Base-by-base conservation (phyloP, 2,113 vertebrate genomes). In the Saguinus midas region DNA sequence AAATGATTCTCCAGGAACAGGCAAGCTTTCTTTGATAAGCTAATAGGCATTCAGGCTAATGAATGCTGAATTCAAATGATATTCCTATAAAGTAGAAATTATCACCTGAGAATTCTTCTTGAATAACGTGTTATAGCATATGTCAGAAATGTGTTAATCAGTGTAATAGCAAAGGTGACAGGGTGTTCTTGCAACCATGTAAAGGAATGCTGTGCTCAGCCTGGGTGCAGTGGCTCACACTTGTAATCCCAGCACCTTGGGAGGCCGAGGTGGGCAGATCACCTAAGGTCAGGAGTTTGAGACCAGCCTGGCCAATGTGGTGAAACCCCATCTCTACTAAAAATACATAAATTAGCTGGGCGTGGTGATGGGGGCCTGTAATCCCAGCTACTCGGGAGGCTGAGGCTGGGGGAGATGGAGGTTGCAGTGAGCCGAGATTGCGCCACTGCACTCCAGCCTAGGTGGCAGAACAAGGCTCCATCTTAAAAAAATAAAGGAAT, bases 101-200 rank as follows among this genome's bases (percentile, higher is more conserved):
- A 91, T 78, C 88, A 96, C 90, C 96, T 91, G 64, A 70, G 88
- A 98, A 96, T 94, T 98, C 94, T 92, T 98, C 96, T 97, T 76
- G 91, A 98, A 96, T 90, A 97, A 96, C 92, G 96, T 94, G 98
- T 97, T 95, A 96, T 96, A 98, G 93, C 92, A 91, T 97, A 97
- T 97, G 98, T 98, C 98, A 98, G 95, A 93, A 89, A 78, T 16
- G 58, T 95, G 90, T 92, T 96, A 81, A 96, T 90, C 84, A 21
- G 83, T 90, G 75, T 93, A 82, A 89, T 12, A 95, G 75, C 92
- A 91, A 91, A 95, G 80, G 70, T 64, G 83, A 70, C 72, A 17
- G 48, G 12, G 43, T 89, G 64, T 84, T 76, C 91, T 83, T 4
- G 3, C 61, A 70, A 52, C 18, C n/a, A 57, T 45, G 48, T 91